Evolutionary conservation across 2,113 vertebrate genomes (phyloP), one percentile per base, ranked within the genome.

Genomic region (Neolamprologus hecqui): DNA sequence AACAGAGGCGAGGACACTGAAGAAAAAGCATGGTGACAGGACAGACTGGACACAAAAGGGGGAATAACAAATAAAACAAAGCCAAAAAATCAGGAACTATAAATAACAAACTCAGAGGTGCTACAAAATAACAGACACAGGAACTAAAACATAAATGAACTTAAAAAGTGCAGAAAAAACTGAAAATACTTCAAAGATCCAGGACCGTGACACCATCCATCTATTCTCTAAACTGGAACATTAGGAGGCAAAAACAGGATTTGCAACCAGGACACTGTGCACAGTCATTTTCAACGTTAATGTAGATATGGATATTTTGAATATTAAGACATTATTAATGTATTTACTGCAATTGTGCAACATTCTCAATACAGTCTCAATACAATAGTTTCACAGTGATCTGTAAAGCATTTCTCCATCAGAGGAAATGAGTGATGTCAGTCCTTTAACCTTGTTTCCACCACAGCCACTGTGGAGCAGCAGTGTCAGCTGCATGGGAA

Each of bases 361-460:
- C 0, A 21, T 65, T 37, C 60, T 65, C 6, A 60, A 4, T 12
- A 63, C 58, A 10, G 7, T 17, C 35, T 5, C 10, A 17, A 5
- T 57, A 57, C 54, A 90, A 82, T 12, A 4, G 51, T 83, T 84
- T 91, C 82, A 82, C 14, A 5, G 63, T 88, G 85, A 86, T 87
- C 54, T 31, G 37, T 19, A 42, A 40, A 88, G 65, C 45, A 54
- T 87, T 86, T 89, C 81, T 92, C 79, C 47, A 47, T 93, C 51
- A 86, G 79, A 94, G 91, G 95, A 95, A 96, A 81, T 11, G 26
- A 86, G 68, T 94, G 95, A 95, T 92, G 90, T 96, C 93, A 95
- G 49, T 86, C 45, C 47, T 70, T 28, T 23, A 73, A 63, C 86
- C 84, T 94, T 96, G 95, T 92, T 93, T 94, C 91, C 93, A 93